These are phyloP conservation scores for Lepidurus packardi DNA, from an alignment of 1,140 invertebrate genomes.

Conservation along the genomic window DNA sequence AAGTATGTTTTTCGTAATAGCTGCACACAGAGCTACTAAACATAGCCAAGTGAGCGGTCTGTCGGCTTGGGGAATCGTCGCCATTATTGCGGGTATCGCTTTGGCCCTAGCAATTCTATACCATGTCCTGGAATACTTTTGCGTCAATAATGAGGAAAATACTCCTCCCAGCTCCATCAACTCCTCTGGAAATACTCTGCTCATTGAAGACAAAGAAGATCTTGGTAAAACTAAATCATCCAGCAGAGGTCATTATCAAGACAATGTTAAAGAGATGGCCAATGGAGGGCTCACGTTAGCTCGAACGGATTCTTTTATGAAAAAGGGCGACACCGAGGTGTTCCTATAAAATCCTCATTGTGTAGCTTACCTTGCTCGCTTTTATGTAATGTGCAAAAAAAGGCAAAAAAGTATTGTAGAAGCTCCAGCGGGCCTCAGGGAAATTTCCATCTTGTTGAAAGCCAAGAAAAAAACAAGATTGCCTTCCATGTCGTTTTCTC, in stretches of 20 bases:
- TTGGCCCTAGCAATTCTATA: background rate
- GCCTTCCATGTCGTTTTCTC: background rate
- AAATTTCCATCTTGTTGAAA: background rate
- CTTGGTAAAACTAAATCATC: background rate
- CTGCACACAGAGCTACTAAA: background rate
- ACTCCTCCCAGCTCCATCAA: background rate
- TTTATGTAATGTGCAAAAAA: background rate
- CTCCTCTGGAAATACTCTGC: background rate
- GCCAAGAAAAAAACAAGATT: background rate
- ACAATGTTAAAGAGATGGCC: conserved; percentile 7
- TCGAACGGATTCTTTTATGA: background rate
- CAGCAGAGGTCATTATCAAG: background rate
- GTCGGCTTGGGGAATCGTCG: background rate
- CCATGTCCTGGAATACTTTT: background rate
- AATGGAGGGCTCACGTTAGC: background rate
- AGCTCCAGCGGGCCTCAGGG: background rate
- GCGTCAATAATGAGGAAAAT: background rate
- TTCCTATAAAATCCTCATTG: background rate
- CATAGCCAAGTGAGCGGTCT: background rate
- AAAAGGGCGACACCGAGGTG: background rate
- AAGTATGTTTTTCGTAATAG: background rate
- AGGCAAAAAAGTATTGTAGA: background rate
- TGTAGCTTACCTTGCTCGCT: background rate
- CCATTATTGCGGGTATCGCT: background rate
- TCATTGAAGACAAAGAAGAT: conserved; percentile 8